Evolutionary conservation across 2,113 vertebrate genomes (phyloP).

Genomic region (Cyprinodon brontotheroides): DNA sequence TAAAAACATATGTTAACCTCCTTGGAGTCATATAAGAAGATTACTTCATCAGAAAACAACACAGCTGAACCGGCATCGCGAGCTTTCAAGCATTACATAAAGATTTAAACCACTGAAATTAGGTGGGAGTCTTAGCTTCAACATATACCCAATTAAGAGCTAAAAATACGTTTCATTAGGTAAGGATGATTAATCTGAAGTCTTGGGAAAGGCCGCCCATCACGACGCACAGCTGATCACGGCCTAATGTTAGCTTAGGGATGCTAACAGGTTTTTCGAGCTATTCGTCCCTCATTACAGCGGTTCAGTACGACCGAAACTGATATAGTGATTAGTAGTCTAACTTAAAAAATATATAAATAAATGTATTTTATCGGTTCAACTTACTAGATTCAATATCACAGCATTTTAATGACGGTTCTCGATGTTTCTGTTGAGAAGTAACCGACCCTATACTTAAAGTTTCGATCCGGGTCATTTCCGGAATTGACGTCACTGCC

Average conservation of each 20-base stretch:
- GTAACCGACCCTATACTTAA: slow-evolving; percentile 62
- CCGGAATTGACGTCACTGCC: slow-evolving; percentile 81
- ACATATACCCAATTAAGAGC: background rate
- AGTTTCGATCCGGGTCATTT: slow-evolving; percentile 78
- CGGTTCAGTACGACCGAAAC: background rate
- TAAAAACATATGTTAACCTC: background rate
- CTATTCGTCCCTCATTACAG: background rate
- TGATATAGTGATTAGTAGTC: rapidly evolving
- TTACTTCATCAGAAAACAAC: background rate
- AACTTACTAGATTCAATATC: slow-evolving; percentile 49
- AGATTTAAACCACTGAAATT: background rate
- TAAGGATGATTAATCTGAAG: slow-evolving; percentile 7
- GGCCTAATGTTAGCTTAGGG: slow-evolving; percentile 60
- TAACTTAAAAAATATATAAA: background rate
- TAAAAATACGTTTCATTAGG: slow-evolving; percentile 8
- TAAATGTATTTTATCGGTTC: background rate
- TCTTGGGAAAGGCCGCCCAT: slow-evolving; percentile 36
- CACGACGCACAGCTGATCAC: slow-evolving; percentile 68
- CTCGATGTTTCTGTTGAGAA: slow-evolving; percentile 47
- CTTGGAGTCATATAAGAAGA: too few relatives aligned
- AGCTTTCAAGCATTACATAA: slow-evolving; percentile 3
- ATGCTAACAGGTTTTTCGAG: slow-evolving; percentile 39
- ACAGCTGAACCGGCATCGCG: background rate
- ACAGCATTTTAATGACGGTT: slow-evolving; percentile 38
- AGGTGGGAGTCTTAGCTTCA: background rate